Evolutionary conservation across 2,797 vertebrate genomes (phyloP), one percentile per base, ranked within the genome.

Genomic region (Sardinella longiceps): DNA sequence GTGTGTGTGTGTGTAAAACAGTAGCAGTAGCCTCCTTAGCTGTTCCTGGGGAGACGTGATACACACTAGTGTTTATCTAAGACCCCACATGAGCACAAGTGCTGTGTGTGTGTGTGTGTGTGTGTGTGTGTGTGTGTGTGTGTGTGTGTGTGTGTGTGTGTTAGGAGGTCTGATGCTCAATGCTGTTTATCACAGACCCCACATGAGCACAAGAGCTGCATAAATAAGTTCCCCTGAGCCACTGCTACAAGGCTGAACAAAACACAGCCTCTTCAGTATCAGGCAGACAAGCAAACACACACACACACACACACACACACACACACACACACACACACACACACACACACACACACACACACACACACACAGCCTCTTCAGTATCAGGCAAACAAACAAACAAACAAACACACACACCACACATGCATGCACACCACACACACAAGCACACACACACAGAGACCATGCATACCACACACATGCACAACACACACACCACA

Each of bases 401-500:
- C 48, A 50, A 25, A 43, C 37, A 48, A 12, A 66, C 6, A 15
- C 43, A 60, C 37, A 45, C 15, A 83, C n/a, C n/a, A 83, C 30
- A 80, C 74, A 81, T n/a, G n/a, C n/a, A n/a, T n/a, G n/a, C n/a
- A n/a, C n/a, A n/a, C n/a, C n/a, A n/a, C 70, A 46, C 58, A 63
- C 20, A 45, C 30, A 2, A n/a, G n/a, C 15, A 50, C 14, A 50
- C 48, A 50, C 15, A 43, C 37, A 48, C 12, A 66, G n/a, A n/a
- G n/a, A n/a, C n/a, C n/a, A n/a, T n/a, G n/a, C n/a, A n/a, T n/a
- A n/a, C n/a, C 6, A 15, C 43, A 60, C 37, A 45, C 15, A 83
- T n/a, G n/a, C n/a, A n/a, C n/a, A n/a, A n/a, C n/a, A 83, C 30
- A 80, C 74, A 81, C 70, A 46, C n/a, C 58, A 63, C 20, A 45